Evolutionary conservation across 2,888 invertebrate species (phyloP).

Genomic region (Xestia ashworthii): DNA sequence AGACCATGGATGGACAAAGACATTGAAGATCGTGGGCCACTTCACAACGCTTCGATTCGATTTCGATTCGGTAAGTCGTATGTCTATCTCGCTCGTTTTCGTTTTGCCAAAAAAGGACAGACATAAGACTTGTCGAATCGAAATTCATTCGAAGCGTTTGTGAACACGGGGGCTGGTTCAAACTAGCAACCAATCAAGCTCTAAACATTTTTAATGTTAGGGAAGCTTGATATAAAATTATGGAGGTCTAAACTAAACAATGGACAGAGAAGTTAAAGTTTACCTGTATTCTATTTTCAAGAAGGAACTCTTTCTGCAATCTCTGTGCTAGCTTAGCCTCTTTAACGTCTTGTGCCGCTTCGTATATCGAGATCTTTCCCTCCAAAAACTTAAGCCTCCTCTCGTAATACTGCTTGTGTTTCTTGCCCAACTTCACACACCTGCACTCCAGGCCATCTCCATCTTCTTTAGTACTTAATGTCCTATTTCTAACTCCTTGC

Average conservation of each 20-base stretch:
- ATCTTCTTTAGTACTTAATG: constrained; percentile 83
- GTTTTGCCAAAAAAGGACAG: too few relatives aligned
- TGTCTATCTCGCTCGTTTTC: too few relatives aligned
- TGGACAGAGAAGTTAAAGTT: background rate
- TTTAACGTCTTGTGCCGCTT: constrained; percentile 92
- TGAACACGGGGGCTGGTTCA: background rate
- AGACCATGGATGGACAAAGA: background rate
- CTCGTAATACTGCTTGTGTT: constrained; percentile 92
- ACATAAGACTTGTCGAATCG: too few relatives aligned
- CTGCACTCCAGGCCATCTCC: constrained; percentile 87
- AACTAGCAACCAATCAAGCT: background rate
- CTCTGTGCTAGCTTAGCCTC: constrained; percentile 91
- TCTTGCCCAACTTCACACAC: constrained; percentile 89
- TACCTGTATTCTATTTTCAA: constrained; percentile 88
- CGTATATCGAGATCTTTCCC: constrained; percentile 92
- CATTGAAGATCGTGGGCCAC: background rate
- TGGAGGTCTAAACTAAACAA: background rate
- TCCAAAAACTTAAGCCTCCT: constrained; percentile 92
- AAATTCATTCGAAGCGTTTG: too few relatives aligned
- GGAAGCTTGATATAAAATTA: background rate
- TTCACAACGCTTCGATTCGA: too few relatives aligned
- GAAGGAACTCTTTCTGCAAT: constrained; percentile 91
- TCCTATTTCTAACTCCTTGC: constrained; percentile 89
- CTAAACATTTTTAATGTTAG: background rate
- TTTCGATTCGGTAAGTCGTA: too few relatives aligned